Evolutionary conservation across 2,113 vertebrate genomes (phyloP).

Genomic region (Amblyornis subalaris): DNA sequence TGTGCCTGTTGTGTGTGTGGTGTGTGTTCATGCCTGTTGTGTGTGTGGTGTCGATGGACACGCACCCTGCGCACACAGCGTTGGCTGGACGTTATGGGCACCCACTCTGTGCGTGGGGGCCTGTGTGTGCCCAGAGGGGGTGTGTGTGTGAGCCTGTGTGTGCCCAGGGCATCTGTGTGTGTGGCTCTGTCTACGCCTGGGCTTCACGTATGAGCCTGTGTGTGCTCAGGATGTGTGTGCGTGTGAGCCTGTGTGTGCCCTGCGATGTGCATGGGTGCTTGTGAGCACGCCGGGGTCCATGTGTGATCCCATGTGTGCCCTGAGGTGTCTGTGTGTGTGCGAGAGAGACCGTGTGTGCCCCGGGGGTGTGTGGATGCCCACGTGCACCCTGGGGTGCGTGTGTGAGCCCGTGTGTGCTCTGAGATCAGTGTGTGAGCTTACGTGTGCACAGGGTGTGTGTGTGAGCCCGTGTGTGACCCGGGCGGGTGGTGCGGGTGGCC

Average conservation of each 20-base stretch:
- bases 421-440: neutral
- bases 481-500: neutral
- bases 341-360: neutral
- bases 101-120: neutral
- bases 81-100: neutral
- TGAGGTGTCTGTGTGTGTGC: neutral
- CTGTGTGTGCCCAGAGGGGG: too few species aligned
- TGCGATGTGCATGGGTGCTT: neutral
- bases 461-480: neutral
- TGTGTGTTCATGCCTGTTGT: too few species aligned
- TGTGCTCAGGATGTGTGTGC: neutral
- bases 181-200: neutral
- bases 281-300: neutral
- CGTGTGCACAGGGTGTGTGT: neutral
- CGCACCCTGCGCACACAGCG: fast-evolving
- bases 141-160: neutral
- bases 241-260: neutral
- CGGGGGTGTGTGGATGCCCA: fast-evolving
- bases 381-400: neutral
- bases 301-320: neutral
- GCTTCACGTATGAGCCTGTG: neutral
- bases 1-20: neutral
- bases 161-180: neutral
- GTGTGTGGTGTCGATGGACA: fast-evolving
- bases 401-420: neutral